Evolutionary conservation across 2,113 vertebrate genomes (phyloP), one percentile per base, ranked within the genome.

Genomic region (Symphodus melops): DNA sequence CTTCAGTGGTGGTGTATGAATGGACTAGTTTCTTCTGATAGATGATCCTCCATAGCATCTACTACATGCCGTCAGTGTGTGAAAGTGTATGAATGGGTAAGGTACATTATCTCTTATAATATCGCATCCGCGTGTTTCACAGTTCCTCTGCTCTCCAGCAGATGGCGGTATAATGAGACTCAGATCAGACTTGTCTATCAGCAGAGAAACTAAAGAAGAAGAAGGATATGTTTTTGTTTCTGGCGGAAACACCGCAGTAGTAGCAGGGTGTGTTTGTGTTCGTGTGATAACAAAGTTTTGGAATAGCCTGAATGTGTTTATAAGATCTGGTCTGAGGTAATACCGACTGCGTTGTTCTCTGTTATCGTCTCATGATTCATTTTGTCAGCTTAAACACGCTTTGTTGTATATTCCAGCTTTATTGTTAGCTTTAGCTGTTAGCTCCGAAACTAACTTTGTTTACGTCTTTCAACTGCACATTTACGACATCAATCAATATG

Each of bases 341-440:
- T 68, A 2, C 2, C 0, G 16, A 10, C n/a, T 1, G 9, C n/a
- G 4, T 3, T 23, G 1, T 12, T 4, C 16, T 5, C 1, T 25
- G 17, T 62, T 12, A 52, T 16, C 20, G n/a, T 9, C 7, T 44
- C 28, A 52, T 4, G 5, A 13, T 20, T 61, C 21, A 19, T 19
- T 10, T 25, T 16, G 13, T 49, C 14, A 16, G 16, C 0, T 61
- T 4, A 16, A 8, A 42, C 13, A 4, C 10, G 6, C 20, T n/a
- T 14, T 14, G 12, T 14, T 14, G 12, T n/a, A 17, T 1, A 25
- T 21, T 25, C 13, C 14, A 19, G 8, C 0, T 28, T 48, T 12
- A 48, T 33, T 3, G 8, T 17, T 76, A 81, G 64, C 83, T 17
- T 62, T 21, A 55, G 65, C 77, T 28, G 64, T 67, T 60, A 48